A percentile compares a stretch with the other conserved stretches of the same genome.
phyloP scores from a whole-genome alignment of 2,797 vertebrate genomes.

The Glossophaga mutica region DNA sequence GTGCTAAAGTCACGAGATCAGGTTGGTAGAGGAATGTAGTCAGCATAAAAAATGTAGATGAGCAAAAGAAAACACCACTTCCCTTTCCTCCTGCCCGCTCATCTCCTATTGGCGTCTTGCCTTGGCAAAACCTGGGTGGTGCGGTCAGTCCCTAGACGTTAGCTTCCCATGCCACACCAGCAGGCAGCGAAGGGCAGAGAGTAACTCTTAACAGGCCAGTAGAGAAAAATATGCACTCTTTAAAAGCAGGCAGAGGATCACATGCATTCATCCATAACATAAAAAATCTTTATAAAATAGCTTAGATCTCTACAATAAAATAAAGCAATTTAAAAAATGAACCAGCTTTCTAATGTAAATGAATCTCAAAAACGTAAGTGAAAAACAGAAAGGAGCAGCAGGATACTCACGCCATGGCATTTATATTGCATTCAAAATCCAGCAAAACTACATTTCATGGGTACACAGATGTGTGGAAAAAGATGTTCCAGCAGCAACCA shows the following conservation, averaged over 20 bases:
- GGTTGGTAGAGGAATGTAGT: not conserved
- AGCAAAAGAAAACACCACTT: not conserved
- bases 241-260: not conserved
- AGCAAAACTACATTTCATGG: not conserved
- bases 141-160: accelerated
- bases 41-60: not conserved
- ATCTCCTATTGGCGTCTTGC: not conserved
- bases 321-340: not conserved
- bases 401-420: not conserved
- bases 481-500: not conserved
- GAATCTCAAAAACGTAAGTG: not conserved
- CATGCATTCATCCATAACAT: not conserved
- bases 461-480: not conserved
- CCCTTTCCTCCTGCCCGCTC: not conserved
- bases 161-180: not conserved
- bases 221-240: not conserved
- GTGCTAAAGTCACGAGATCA: not conserved
- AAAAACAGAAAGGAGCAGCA: not conserved
- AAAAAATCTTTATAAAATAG: too few relatives aligned
- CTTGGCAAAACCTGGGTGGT: not conserved
- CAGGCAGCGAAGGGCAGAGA: not conserved
- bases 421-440: not conserved
- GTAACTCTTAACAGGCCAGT: not conserved
- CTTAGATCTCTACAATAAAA: not conserved
- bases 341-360: constrained; percentile 6